Conservation (phyloP, 2,888 invertebrate genomes). For the Platerodrilus igneus region DNA sequence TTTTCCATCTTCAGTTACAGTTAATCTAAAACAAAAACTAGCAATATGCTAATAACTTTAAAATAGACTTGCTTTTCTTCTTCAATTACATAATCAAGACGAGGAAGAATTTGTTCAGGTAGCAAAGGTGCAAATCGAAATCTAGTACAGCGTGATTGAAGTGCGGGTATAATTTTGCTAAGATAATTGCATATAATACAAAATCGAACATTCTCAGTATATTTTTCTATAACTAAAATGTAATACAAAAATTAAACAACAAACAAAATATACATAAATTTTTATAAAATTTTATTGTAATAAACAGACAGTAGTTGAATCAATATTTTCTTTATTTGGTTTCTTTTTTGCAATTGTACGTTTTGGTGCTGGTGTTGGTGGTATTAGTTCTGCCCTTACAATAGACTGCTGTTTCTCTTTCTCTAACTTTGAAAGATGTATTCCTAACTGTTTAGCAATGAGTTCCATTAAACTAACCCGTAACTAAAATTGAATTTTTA, state of each 20-base stretch:
- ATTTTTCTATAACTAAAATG: conserved; percentile 92
- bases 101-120: conserved; percentile 80
- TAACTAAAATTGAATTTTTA: conserved; percentile 50
- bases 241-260: conserved; percentile 23
- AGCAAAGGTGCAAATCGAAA: conserved; percentile 92
- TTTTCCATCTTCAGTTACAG: conserved; percentile 81
- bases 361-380: conserved; percentile 22
- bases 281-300: conserved; percentile 47
- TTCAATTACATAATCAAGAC: conserved; percentile 77
- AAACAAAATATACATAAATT: conserved; percentile 12
- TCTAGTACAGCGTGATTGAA: conserved; percentile 96
- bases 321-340: not conserved
- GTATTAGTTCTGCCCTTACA: conserved; percentile 59
- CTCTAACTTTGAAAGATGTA: conserved; percentile 61
- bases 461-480: conserved; percentile 62
- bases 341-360: conserved; percentile 4
- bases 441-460: conserved; percentile 63
- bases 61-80: conserved; percentile 66
- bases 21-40: conserved; percentile 72
- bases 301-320: conserved; percentile 51
- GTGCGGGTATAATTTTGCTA: conserved; percentile 96
- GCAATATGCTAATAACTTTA: conserved; percentile 9
- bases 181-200: conserved; percentile 99
- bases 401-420: conserved; percentile 63
- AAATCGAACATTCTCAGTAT: conserved; percentile 96